These are phyloP conservation scores for Alces alces DNA, from an alignment of 2,113 vertebrate species.

Conservation along the genomic window DNA sequence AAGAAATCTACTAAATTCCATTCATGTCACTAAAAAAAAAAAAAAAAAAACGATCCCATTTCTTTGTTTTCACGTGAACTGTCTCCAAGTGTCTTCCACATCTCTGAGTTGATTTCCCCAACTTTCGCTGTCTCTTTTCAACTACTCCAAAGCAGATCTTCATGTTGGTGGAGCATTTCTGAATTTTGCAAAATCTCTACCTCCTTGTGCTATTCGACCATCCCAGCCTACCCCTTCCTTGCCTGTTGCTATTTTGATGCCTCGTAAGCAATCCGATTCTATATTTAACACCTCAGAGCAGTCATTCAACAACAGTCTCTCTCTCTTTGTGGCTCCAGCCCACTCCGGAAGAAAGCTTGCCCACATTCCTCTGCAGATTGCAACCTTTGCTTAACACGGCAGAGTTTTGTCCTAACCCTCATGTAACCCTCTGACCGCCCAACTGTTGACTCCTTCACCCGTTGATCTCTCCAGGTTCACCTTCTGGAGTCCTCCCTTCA, in stretches of 20 bases:
- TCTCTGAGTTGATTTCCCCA: background rate
- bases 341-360: accelerated
- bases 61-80: accelerated
- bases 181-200: background rate
- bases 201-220: background rate
- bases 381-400: accelerated
- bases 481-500: accelerated
- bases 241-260: too few relatives aligned
- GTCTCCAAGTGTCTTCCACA: background rate
- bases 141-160: background rate
- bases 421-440: accelerated
- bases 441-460: accelerated
- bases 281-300: background rate
- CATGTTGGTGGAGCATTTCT: background rate
- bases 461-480: accelerated
- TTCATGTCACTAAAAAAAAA: background rate
- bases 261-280: background rate
- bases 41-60: background rate
- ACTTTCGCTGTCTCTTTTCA: background rate
- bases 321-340: background rate
- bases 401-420: accelerated
- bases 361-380: accelerated
- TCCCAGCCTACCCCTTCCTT: background rate
- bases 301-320: background rate
- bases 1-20: background rate